phyloP scores from a whole-genome alignment of 2,797 vertebrate genomes.

The Lerista edwardsae region DNA sequence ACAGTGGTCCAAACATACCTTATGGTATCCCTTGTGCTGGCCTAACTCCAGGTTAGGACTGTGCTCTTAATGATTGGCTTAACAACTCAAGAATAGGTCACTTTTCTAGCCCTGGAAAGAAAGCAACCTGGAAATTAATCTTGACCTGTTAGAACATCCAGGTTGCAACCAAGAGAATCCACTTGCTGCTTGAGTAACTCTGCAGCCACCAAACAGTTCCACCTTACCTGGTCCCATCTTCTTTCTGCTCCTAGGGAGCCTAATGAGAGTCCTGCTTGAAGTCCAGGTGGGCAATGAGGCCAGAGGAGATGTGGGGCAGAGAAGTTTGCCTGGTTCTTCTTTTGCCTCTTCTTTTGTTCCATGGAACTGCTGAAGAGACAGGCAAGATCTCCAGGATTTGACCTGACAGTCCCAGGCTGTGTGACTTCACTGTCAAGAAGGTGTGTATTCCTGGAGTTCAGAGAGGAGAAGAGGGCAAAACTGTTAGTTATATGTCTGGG shows the following conservation, averaged over 20 bases:
- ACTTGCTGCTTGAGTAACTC: not conserved
- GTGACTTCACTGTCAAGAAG: not conserved
- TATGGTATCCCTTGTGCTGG: no score
- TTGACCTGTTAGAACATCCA: not conserved
- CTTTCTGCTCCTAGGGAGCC: not conserved
- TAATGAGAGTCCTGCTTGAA: not conserved
- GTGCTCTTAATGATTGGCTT: no score
- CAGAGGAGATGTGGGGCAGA: not conserved
- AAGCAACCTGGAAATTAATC: not conserved
- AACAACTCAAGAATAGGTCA: no score
- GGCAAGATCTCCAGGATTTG: not conserved
- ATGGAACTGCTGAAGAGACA: not conserved
- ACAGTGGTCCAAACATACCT: no score
- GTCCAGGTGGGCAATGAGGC: not conserved
- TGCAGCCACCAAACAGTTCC: not conserved
- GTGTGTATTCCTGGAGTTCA: no score
- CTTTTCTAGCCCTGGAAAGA: not conserved
- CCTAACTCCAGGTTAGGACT: no score
- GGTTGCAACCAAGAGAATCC: not conserved
- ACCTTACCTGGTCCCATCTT: not conserved
- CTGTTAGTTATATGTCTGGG: no score
- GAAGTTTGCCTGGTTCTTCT: not conserved
- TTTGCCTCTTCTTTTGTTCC: not conserved
- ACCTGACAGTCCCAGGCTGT: not conserved
- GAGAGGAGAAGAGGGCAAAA: no score